Evolutionary conservation across 2,888 invertebrate species (phyloP).

Genomic region (Pegoplata infirma): DNA sequence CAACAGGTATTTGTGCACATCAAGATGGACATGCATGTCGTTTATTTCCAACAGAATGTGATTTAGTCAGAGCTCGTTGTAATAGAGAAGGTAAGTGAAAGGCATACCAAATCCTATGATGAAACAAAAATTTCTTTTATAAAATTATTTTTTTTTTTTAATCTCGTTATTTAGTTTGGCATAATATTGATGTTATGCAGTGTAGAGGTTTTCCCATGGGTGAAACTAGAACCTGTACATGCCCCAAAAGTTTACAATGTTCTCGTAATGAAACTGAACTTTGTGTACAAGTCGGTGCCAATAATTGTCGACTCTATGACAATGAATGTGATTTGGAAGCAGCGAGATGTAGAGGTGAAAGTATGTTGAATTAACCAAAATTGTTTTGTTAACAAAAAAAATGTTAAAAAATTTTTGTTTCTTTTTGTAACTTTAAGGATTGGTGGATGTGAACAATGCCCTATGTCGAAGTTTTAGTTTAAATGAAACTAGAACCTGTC

Average conservation of each 20-base stretch:
- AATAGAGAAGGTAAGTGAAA: constrained; percentile 21
- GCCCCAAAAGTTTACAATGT: constrained; percentile 41
- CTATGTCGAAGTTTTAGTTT: constrained; percentile 33
- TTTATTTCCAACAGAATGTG: constrained; percentile 49
- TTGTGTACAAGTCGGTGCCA: constrained; percentile 33
- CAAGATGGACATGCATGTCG: constrained; percentile 38
- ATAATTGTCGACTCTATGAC: constrained; percentile 32
- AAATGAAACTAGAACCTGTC: constrained; percentile 9
- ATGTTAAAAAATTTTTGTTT: constrained; percentile 16
- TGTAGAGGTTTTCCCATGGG: constrained; percentile 26
- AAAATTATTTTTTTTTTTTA: background rate
- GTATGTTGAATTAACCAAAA: constrained; percentile 21
- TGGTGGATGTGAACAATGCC: constrained; percentile 15
- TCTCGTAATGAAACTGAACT: constrained; percentile 29
- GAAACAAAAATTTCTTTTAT: background rate
- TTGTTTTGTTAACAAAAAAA: background rate
- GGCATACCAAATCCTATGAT: too few species aligned
- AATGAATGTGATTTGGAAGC: constrained; percentile 45
- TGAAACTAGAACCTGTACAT: constrained; percentile 39
- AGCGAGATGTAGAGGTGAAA: constrained; percentile 31
- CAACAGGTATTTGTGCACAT: constrained; percentile 50
- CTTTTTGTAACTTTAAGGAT: background rate
- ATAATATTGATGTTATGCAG: constrained; percentile 41
- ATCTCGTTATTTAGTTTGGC: constrained; percentile 28
- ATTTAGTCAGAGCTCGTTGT: constrained; percentile 43